These are phyloP conservation scores for Sitta carolinensis DNA, from an alignment of 2,797 vertebrate species.

Conservation along the genomic window DNA sequence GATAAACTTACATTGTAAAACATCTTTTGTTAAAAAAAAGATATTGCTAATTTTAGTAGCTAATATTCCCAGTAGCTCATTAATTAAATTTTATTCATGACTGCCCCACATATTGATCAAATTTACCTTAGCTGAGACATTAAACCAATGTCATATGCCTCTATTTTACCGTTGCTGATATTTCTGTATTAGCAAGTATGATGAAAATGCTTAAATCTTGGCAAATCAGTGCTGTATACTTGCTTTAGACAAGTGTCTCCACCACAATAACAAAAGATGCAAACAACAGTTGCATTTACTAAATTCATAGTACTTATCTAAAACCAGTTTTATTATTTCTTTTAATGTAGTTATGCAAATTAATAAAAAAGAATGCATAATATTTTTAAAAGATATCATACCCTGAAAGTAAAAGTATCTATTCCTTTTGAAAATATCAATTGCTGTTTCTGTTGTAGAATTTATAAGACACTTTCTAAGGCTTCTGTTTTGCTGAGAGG, in stretches of 20 bases:
- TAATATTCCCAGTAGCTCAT: background rate
- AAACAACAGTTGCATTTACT: background rate
- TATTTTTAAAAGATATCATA: background rate
- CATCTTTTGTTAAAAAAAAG: background rate
- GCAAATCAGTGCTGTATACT: background rate
- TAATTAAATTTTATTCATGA: conserved; percentile 31
- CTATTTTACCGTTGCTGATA: background rate
- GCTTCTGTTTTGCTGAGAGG: background rate
- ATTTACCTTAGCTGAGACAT: background rate
- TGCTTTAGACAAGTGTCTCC: background rate
- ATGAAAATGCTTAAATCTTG: background rate
- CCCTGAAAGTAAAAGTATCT: background rate
- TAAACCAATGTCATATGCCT: background rate
- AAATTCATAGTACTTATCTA: background rate
- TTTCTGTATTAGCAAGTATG: background rate
- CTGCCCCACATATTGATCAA: background rate
- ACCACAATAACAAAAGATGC: background rate
- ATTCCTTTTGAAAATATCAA: background rate
- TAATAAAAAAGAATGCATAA: background rate
- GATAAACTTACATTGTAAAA: background rate
- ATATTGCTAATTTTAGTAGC: background rate
- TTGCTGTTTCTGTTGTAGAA: background rate
- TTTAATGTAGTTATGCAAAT: background rate
- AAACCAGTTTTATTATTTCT: background rate
- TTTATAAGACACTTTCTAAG: background rate